Evolutionary conservation across 2,888 invertebrate species (phyloP).

Genomic region (Galerucella pusilla): DNA sequence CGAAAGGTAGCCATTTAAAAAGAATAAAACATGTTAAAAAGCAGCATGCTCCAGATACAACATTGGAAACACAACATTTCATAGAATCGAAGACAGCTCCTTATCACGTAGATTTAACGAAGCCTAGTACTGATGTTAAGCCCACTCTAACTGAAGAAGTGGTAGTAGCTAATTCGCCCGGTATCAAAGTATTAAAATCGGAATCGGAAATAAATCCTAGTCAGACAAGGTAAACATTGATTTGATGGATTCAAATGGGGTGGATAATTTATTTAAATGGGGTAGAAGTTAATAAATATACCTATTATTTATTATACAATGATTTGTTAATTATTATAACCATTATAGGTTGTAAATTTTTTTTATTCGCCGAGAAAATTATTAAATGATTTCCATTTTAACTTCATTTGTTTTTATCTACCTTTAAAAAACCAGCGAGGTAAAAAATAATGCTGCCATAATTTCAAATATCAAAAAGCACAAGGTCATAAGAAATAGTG

Average conservation of each 20-base stretch:
- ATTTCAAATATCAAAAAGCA: too few relatives aligned
- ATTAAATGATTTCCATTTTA: too few relatives aligned
- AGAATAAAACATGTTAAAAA: slow-evolving; percentile 45
- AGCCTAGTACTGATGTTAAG: slow-evolving; percentile 52
- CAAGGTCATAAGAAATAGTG: too few relatives aligned
- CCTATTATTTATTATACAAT: background rate
- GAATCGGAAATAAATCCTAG: slow-evolving; percentile 5
- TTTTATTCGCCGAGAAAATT: too few relatives aligned
- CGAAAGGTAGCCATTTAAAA: slow-evolving; percentile 47
- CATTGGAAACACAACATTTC: slow-evolving; percentile 67
- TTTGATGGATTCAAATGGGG: slow-evolving; percentile 6
- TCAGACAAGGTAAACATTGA: slow-evolving; percentile 5
- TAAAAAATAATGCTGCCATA: too few relatives aligned
- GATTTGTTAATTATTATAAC: background rate
- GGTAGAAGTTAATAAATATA: too few relatives aligned
- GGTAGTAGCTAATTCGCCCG: slow-evolving; percentile 56
- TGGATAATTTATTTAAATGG: background rate
- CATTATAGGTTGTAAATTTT: too few relatives aligned
- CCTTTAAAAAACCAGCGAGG: too few relatives aligned
- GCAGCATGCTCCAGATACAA: slow-evolving; percentile 21
- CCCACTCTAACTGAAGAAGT: slow-evolving; percentile 49
- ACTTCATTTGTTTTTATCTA: too few relatives aligned
- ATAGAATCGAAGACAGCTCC: slow-evolving; percentile 76
- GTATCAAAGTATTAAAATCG: slow-evolving; percentile 51
- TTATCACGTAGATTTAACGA: slow-evolving; percentile 74